Evolutionary conservation across 2,888 invertebrate species (phyloP).

Genomic region (Coronaproctus castanopsis): DNA sequence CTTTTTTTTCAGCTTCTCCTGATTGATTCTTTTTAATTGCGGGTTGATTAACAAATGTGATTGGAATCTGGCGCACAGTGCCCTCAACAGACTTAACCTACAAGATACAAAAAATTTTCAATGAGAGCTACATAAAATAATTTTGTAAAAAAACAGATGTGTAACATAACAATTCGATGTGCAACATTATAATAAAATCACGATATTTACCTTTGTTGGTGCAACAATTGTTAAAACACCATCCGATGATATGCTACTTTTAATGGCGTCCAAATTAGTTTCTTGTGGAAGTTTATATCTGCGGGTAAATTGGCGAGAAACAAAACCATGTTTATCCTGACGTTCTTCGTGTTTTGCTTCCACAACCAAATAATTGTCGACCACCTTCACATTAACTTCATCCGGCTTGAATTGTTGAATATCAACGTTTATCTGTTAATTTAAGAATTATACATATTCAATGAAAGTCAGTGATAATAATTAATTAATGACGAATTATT

Average conservation of each 20-base stretch:
- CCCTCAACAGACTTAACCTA: neutral
- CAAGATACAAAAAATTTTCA: neutral
- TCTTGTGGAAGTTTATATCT: neutral
- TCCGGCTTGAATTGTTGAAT: conserved; percentile 28
- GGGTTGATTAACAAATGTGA: neutral
- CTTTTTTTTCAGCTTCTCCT: neutral
- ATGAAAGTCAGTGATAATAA: no score
- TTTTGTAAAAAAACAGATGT: no score
- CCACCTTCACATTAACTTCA: conserved; percentile 28
- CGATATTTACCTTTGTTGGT: neutral
- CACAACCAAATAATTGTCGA: conserved; percentile 26
- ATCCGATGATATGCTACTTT: neutral
- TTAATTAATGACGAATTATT: no score
- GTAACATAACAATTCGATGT: no score
- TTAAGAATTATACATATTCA: no score
- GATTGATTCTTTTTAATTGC: no score
- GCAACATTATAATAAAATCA: no score
- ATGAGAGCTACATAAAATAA: no score
- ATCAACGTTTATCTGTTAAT: conserved; percentile 25
- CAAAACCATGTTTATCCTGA: neutral
- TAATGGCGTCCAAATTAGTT: neutral
- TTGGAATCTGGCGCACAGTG: neutral
- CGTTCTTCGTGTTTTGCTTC: conserved; percentile 29
- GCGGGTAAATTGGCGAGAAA: neutral
- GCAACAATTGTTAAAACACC: neutral